Conservation (phyloP, 1,140 invertebrate species). For the Aphelinus certus region DNA sequence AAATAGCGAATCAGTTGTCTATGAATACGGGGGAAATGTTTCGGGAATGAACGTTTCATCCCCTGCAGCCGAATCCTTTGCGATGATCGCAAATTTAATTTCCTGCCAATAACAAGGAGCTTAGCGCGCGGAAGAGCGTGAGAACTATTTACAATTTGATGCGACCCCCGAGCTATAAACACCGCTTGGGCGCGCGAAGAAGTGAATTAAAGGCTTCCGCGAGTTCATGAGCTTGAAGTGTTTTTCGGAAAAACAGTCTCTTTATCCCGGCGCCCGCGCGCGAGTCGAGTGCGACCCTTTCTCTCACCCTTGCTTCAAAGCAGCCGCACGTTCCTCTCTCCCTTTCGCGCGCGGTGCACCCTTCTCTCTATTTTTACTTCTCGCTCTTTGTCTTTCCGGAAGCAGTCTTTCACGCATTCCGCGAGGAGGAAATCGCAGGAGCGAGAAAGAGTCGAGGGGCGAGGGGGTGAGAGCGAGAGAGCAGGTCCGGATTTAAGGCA, state of each 20-base stretch:
- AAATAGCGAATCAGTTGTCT: too few relatives aligned
- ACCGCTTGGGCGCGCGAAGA: neutral
- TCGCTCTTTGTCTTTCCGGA: conserved; percentile 31
- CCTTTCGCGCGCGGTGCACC: neutral
- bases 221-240: conserved; percentile 33
- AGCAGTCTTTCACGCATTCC: conserved; percentile 45
- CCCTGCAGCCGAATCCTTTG: too few relatives aligned
- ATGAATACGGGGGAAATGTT: too few relatives aligned
- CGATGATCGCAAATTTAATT: conserved; percentile 23
- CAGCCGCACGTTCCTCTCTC: neutral
- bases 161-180: neutral
- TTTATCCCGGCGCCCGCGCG: conserved; percentile 8
- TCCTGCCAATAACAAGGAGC: conserved; percentile 25
- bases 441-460: conserved; percentile 33
- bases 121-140: neutral
- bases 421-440: conserved; percentile 48
- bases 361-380: conserved; percentile 19
- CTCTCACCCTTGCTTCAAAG: neutral
- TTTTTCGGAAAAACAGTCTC: conserved; percentile 39
- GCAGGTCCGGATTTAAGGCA: conserved; percentile 65
- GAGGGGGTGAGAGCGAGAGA: conserved; percentile 41
- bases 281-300: conserved; percentile 10
- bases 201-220: conserved; percentile 37
- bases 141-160: conserved; percentile 11
- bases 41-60: too few relatives aligned